Evolutionary conservation across 2,888 invertebrate species (phyloP).

Genomic region (Argyresthia goedartella): DNA sequence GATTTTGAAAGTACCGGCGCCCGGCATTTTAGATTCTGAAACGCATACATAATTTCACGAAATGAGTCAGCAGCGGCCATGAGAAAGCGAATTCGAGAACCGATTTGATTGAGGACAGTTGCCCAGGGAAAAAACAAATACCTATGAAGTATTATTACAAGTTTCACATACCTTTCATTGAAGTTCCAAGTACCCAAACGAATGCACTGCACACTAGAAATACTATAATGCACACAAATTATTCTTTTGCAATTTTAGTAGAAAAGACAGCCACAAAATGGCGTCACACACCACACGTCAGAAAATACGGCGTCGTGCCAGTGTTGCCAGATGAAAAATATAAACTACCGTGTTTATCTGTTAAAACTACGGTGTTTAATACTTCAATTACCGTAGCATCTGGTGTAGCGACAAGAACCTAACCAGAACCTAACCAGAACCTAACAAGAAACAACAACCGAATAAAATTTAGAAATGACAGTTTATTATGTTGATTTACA

Average conservation of each 20-base stretch:
- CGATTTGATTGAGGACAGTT: too few species aligned
- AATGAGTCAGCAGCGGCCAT: constrained; percentile 45
- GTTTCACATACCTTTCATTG: neutral
- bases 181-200: neutral
- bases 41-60: constrained; percentile 67
- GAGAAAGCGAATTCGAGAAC: neutral
- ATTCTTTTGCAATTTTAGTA: neutral
- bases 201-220: neutral
- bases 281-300: neutral
- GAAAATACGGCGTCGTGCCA: neutral
- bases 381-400: too few species aligned
- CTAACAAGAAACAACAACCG: too few species aligned
- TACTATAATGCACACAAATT: neutral
- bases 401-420: too few species aligned
- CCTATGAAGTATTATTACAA: neutral
- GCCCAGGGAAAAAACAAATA: too few species aligned
- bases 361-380: too few species aligned
- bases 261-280: neutral
- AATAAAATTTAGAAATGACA: too few species aligned
- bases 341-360: too few species aligned
- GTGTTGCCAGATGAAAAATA: neutral
- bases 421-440: too few species aligned
- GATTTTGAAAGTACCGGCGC: constrained; percentile 95
- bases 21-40: constrained; percentile 82
- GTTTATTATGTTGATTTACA: too few species aligned